These are phyloP conservation scores for Palloptera scutellata DNA, from an alignment of 2,888 invertebrate species.

Conservation along the genomic window DNA sequence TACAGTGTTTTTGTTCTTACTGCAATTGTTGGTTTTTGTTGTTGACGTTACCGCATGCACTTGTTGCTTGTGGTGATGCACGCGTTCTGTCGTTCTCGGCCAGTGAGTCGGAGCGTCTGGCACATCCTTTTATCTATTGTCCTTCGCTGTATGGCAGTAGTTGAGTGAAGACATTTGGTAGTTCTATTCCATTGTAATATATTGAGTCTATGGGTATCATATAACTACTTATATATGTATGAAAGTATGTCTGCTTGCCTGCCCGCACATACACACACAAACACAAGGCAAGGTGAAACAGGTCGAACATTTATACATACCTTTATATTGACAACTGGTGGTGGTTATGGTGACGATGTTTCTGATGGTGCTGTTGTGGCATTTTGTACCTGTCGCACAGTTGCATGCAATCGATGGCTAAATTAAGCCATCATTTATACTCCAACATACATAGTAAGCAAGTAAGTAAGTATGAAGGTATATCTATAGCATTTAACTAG, in stretches of 20 bases:
- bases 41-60: conserved; percentile 19
- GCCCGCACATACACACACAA: too few species aligned
- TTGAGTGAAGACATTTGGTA: conserved; percentile 22
- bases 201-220: too few species aligned
- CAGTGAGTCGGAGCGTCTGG: too few species aligned
- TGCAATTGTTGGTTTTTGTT: conserved; percentile 9
- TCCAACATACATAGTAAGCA: too few species aligned
- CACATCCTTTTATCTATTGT: conserved; percentile 18
- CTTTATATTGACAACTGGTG: too few species aligned
- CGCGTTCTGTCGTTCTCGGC: too few species aligned
- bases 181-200: not conserved
- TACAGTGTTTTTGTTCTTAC: not conserved
- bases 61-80: conserved; percentile 22
- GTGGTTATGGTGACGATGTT: too few species aligned
- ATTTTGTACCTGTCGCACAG: not conserved
- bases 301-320: not conserved
- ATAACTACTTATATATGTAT: too few species aligned
- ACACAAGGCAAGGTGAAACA: not conserved
- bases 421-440: conserved; percentile 37
- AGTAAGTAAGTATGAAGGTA: too few species aligned
- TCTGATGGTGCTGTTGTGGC: too few species aligned
- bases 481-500: too few species aligned
- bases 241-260: too few species aligned
- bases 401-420: conserved; percentile 30
- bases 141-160: not conserved